Conservation (phyloP, 2,113 vertebrate genomes). For the Austrofundulus limnaeus region DNA sequence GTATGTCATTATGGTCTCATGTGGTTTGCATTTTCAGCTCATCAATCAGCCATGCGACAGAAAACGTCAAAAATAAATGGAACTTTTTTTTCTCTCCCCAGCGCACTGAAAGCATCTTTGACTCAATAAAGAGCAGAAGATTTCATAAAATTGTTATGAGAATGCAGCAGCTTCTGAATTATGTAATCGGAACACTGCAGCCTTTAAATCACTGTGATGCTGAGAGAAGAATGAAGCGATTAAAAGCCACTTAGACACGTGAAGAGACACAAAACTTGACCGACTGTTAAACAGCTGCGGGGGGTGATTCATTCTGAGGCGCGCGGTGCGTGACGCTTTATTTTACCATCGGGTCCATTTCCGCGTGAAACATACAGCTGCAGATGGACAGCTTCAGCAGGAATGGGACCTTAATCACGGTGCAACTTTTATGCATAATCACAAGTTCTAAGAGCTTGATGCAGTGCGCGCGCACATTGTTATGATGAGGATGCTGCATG, state of each 20-base stretch:
- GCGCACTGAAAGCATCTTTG: neutral
- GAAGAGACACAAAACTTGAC: slow-evolving; percentile 11
- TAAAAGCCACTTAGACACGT: slow-evolving; percentile 18
- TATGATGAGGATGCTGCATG: slow-evolving; percentile 49
- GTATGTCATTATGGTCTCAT: slow-evolving; percentile 21
- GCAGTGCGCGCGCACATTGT: slow-evolving; percentile 37
- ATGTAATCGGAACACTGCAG: slow-evolving; percentile 67
- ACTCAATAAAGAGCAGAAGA: neutral
- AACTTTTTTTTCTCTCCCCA: no score
- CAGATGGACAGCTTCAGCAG: neutral
- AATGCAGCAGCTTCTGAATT: slow-evolving; percentile 66
- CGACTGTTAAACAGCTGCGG: neutral
- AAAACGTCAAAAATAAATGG: neutral
- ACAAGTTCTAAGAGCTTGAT: slow-evolving; percentile 35
- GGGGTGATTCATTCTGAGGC: no score
- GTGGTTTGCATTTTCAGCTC: slow-evolving; percentile 58
- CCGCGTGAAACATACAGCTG: neutral
- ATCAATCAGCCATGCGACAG: neutral
- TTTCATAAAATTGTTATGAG: slow-evolving; percentile 57
- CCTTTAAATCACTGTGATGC: slow-evolving; percentile 24
- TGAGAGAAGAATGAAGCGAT: slow-evolving; percentile 12
- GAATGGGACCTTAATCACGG: neutral
- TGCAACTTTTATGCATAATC: slow-evolving; percentile 32
- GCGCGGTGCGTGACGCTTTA: slow-evolving; percentile 8
- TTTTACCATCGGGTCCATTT: no score